phyloP scores from a whole-genome alignment of 2,888 invertebrate genomes.

The Oxystoma pomonae region DNA sequence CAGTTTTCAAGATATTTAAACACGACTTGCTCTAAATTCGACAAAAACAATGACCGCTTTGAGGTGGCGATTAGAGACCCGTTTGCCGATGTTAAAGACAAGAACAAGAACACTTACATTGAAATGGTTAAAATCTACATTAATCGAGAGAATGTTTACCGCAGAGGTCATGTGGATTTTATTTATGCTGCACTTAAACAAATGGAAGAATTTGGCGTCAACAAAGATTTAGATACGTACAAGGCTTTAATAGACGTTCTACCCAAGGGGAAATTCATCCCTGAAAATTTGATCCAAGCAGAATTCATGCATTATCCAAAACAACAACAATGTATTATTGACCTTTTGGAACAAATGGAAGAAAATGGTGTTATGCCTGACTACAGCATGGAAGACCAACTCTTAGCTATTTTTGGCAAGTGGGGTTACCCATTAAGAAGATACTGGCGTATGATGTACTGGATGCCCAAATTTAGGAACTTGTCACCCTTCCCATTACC shows the following conservation, averaged over 20 bases:
- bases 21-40: neutral
- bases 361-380: constrained; percentile 85
- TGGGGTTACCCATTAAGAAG: constrained; percentile 69
- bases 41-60: constrained; percentile 32
- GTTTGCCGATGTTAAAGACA: constrained; percentile 52
- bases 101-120: constrained; percentile 65
- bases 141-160: constrained; percentile 57
- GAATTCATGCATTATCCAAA: constrained; percentile 93
- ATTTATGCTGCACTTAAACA: constrained; percentile 83
- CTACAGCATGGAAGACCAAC: constrained; percentile 76
- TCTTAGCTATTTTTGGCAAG: constrained; percentile 80
- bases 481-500: constrained; percentile 84
- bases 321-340: constrained; percentile 92
- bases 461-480: constrained; percentile 93
- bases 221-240: constrained; percentile 82
- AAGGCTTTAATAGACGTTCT: constrained; percentile 80
- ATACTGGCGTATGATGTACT: constrained; percentile 80
- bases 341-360: constrained; percentile 93
- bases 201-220: constrained; percentile 87
- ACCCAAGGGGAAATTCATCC: constrained; percentile 85
- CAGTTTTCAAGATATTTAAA: constrained; percentile 16
- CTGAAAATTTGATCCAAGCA: constrained; percentile 76
- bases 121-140: constrained; percentile 73
- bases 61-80: constrained; percentile 47
- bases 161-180: constrained; percentile 90